Percentiles rank a stretch among this genome's conserved stretches.
These are phyloP conservation scores for Cinara cedri DNA, from an alignment of 2,888 invertebrate species.

Conservation along the genomic window DNA sequence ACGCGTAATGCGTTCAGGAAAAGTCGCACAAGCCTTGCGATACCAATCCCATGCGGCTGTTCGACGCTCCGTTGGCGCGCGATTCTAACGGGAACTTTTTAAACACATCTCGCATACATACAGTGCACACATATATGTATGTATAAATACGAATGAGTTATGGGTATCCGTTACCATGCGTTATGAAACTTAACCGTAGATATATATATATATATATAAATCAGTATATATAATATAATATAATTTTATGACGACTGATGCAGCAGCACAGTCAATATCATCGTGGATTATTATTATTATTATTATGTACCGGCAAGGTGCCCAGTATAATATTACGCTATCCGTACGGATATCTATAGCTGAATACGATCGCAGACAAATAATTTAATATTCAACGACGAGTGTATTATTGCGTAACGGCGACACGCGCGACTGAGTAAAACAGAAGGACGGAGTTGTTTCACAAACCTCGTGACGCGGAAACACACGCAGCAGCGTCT, in stretches of 20 bases:
- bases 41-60: too few species aligned
- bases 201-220: slow-evolving; percentile 15
- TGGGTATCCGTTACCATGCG: slow-evolving; percentile 6
- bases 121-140: not conserved
- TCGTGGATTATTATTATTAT: slow-evolving; percentile 1
- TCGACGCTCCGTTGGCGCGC: too few species aligned
- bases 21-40: too few species aligned
- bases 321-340: not conserved
- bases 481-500: slow-evolving; percentile 7
- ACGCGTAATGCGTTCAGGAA: too few species aligned
- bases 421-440: slow-evolving; percentile 13
- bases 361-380: not conserved
- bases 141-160: slow-evolving; percentile 10
- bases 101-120: not conserved
- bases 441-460: not conserved
- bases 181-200: slow-evolving; percentile 35
- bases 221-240: too few species aligned
- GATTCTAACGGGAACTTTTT: too few species aligned
- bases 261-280: too few species aligned
- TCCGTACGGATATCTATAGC: not conserved
- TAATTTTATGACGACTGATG: too few species aligned
- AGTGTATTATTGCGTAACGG: slow-evolving; percentile 13
- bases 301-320: not conserved
- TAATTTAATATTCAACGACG: not conserved
- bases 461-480: slow-evolving; percentile 16